Evolutionary conservation across 2,113 vertebrate genomes (phyloP).

Genomic region (Edolisoma coerulescens): DNA sequence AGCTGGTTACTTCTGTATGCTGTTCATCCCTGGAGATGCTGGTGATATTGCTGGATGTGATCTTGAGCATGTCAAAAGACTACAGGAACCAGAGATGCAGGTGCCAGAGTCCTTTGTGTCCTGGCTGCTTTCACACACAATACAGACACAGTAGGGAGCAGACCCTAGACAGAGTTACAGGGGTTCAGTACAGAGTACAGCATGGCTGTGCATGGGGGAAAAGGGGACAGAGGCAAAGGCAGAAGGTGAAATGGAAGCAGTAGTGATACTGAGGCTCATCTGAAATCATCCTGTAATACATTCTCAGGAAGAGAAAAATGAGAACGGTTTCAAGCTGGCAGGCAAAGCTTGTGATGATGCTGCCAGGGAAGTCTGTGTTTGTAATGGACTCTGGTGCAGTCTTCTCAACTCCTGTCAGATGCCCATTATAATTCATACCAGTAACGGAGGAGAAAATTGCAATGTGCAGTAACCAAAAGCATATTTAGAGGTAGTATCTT

Average conservation of each 20-base stretch:
- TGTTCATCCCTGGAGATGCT: neutral
- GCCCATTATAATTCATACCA: neutral
- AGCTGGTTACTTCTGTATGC: neutral
- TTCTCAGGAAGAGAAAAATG: neutral
- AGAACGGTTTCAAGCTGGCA: neutral
- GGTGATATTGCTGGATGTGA: neutral
- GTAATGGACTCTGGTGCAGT: neutral
- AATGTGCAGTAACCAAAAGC: neutral
- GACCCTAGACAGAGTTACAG: neutral
- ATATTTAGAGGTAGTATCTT: neutral
- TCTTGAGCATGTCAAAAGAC: neutral
- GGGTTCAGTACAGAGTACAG: neutral
- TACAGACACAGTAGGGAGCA: neutral
- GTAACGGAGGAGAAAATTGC: neutral
- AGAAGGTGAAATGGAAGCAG: neutral
- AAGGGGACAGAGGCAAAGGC: neutral
- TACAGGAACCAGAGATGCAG: neutral
- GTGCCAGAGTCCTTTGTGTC: neutral
- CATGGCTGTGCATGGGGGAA: accelerated
- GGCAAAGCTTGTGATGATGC: neutral
- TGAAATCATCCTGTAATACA: neutral
- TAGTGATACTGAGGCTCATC: neutral
- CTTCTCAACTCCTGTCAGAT: neutral
- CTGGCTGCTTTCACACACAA: neutral
- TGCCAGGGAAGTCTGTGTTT: neutral